phyloP scores from a whole-genome alignment of 2,113 vertebrate species.

The human region GRCh38 chr7:118596001-118596500 shows the following conservation, averaged over 20 bases:
- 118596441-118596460: not conserved
- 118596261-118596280: not conserved
- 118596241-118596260: not conserved
- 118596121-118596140: not conserved
- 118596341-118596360: not conserved
- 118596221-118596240: not conserved
- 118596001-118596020: not conserved
- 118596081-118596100: not conserved
- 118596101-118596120: not conserved
- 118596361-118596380: not conserved
- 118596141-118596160: not conserved
- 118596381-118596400: not conserved
- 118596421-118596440: not conserved
- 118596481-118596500: not conserved
- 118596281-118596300: not conserved
- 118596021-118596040: not conserved
- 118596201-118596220: not conserved
- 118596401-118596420: not conserved
- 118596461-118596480: not conserved
- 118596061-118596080: not conserved
- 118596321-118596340: not conserved
- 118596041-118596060: not conserved
- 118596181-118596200: not conserved
- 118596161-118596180: not conserved
- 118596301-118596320: not conserved